Evolutionary conservation across 2,888 invertebrate genomes (phyloP).

Genomic region (Pterostichus madidus): DNA sequence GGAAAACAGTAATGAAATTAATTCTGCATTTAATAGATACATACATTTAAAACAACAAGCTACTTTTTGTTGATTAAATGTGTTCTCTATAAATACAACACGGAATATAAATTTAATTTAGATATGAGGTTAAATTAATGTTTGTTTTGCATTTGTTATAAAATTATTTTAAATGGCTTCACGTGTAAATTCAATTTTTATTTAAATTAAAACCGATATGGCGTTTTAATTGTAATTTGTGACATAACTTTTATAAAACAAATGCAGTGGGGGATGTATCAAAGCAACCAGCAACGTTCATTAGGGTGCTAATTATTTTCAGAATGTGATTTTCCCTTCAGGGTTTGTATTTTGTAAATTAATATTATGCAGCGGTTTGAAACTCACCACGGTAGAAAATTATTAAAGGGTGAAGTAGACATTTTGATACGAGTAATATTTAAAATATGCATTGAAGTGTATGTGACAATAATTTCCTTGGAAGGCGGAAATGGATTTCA

Average conservation of each 20-base stretch:
- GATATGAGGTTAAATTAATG: slow-evolving; percentile 47
- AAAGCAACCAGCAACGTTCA: too few relatives aligned
- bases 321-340: too few relatives aligned
- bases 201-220: slow-evolving; percentile 34
- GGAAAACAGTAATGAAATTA: slow-evolving; percentile 33
- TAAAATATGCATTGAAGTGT: slow-evolving; percentile 3
- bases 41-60: slow-evolving; percentile 38
- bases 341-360: neutral
- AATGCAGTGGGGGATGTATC: too few relatives aligned
- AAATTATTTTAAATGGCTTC: slow-evolving; percentile 39
- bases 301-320: too few relatives aligned
- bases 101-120: slow-evolving; percentile 45
- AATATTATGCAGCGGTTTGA: neutral
- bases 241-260: neutral
- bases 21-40: slow-evolving; percentile 17
- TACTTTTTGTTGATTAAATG: slow-evolving; percentile 41
- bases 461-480: neutral
- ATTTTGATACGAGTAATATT: neutral
- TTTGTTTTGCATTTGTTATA: slow-evolving; percentile 33
- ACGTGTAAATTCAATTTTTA: slow-evolving; percentile 37
- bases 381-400: too few relatives aligned
- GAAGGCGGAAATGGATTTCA: neutral
- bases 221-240: slow-evolving; percentile 12
- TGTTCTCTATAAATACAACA: slow-evolving; percentile 29
- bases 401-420: neutral